Base-by-base conservation (phyloP, 1,140 invertebrate species). In the Formica exsecta region DNA sequence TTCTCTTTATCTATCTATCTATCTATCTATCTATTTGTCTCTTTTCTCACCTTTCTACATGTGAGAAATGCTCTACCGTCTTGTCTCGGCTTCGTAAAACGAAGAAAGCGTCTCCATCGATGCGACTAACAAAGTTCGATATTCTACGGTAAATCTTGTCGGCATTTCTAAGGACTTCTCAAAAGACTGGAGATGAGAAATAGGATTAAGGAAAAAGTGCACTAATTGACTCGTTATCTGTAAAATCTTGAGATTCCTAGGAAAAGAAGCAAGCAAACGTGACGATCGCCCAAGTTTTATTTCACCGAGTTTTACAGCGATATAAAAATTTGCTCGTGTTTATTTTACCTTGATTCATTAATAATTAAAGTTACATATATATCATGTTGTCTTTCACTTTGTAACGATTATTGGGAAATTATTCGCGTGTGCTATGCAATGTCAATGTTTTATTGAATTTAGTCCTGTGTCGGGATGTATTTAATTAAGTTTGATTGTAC, bases 131-230 rank as follows among this genome's bases (percentile, higher is more conserved):
- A 22, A 22, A 83, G 79, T 57, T 62, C 68, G 29, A 83, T 83
- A 83, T 83, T 83, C 79, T 25, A 83, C 79, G 7, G 38, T 74
- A 61, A 83, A 74, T 83, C 79, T 83, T 74, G 79, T 74, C 38
- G 79, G 68, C 68, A 83, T 83, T 83, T 83, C 68, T 73, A 57
- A 74, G 68, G 54, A 83, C 68, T 61, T 59, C 25, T 83, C 19
- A 74, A 79, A 85, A 85, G 83, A 79, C 65, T 66, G 83, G 83
- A 79, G 38, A 74, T 36, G 74, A 44, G 62, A 85, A 87, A 85
- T 75, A 85, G 59, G 74, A 85, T 83, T 83, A 83, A 83, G 41
- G 54, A 73, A 83, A 73, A 41, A 83, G 79, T 74, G 73, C 79
- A 25, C 68, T 83, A 83, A 83, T 83, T 83, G 79, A 83, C 79